phyloP scores from a whole-genome alignment of 2,113 vertebrate genomes.

The Puma concolor region DNA sequence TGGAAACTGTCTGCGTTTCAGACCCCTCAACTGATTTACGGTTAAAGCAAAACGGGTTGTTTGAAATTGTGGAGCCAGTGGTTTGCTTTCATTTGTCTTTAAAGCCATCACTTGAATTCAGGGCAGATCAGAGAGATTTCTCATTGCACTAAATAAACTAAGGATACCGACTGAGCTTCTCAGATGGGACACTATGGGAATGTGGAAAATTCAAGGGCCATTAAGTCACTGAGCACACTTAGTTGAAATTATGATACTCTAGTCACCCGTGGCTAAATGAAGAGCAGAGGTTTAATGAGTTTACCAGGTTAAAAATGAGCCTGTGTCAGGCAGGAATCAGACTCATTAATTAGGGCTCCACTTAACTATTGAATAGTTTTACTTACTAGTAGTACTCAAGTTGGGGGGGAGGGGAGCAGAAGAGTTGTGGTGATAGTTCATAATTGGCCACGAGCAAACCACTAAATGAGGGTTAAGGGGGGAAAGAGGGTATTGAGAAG shows the following conservation, averaged over 20 bases:
- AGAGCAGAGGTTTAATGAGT: conserved; percentile 69
- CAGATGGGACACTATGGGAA: conserved; percentile 12
- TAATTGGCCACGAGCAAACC: too few relatives aligned
- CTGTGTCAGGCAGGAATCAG: conserved; percentile 63
- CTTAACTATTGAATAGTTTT: conserved; percentile 55
- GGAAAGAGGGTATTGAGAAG: neutral
- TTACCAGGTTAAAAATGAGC: conserved; percentile 75
- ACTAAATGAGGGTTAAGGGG: neutral
- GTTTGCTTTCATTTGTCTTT: conserved; percentile 73
- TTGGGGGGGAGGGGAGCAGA: neutral
- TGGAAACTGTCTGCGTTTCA: conserved; percentile 61
- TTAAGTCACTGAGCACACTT: conserved; percentile 56
- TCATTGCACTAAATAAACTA: conserved; percentile 59
- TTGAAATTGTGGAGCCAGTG: conserved; percentile 59
- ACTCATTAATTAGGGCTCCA: conserved; percentile 73
- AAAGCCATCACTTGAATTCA: conserved; percentile 57
- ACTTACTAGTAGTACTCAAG: neutral
- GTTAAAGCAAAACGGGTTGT: conserved; percentile 48
- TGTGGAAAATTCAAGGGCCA: neutral
- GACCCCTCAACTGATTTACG: conserved; percentile 61
- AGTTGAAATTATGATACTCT: conserved; percentile 73
- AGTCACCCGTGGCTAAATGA: conserved; percentile 70
- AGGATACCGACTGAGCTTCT: neutral
- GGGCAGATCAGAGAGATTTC: conserved; percentile 60
- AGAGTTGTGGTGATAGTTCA: too few relatives aligned